Evolutionary conservation across 2,888 invertebrate species (phyloP), one percentile per base, ranked within the genome.

Genomic region (Sialis fuliginosa): DNA sequence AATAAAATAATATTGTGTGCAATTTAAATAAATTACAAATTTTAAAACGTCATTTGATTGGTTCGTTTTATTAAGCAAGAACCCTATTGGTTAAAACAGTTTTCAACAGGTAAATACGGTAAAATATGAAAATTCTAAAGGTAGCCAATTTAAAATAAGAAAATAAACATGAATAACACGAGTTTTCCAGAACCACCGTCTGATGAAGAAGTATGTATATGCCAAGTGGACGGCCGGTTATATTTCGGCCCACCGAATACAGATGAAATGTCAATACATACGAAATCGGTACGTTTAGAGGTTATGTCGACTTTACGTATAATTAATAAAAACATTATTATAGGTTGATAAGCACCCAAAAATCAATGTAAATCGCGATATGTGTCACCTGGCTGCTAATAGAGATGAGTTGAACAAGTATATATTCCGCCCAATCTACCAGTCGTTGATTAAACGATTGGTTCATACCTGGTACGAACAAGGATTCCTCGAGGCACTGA

Each of bases 381-480:
- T 76, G 55, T 57, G 70, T 54, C 77, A 69, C 61, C 73, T 69
- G 50, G 67, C 63, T 48, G 74, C 60, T 61, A 73, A 63, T 57
- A 72, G 67, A 56, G 67, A 70, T 34, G 70, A 74, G 48, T 62
- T 66, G 6, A 61, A 66, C 31, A 65, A 65, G 54, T 68, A 68
- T 48, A 59, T 77, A 40, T 79, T 73, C 62, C 69, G 74, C 58
- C 79, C 63, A 49, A 81, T 83, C 0, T 73, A 80, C 52, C 81
- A 85, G 53, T 77, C 81, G 49, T 71, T 82, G 43, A 63, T 83
- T 1, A 86, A 86, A 60, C 79, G 81, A 59, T 71, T 87, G 10
- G 78, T 77, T 0, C 79, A 80, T 58, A 76, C 79, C 0, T 85
- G 81, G 72, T 56, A 81, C 53, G 83, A 86, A 57, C 78, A 80